These are phyloP conservation scores for Ondatra zibethicus DNA, from an alignment of 2,113 vertebrate species.

Conservation along the genomic window DNA sequence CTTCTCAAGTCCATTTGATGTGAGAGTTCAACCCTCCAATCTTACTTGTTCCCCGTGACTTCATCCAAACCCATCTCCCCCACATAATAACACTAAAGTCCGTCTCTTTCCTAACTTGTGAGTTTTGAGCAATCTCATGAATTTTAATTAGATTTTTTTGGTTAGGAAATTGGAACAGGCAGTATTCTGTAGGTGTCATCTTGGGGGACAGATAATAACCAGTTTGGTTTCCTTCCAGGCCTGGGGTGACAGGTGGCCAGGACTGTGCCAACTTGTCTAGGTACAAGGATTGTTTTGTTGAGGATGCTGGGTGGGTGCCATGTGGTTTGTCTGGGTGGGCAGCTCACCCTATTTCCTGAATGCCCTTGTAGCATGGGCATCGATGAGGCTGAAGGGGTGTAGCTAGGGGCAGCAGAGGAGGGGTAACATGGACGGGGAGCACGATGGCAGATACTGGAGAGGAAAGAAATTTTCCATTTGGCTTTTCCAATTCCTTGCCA, in stretches of 20 bases:
- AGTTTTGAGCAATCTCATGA: background rate
- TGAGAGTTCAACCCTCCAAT: background rate
- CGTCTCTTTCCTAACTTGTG: background rate
- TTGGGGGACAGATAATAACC: background rate
- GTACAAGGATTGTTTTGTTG: background rate
- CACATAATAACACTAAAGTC: background rate
- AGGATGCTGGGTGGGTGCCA: background rate
- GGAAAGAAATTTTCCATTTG: constrained; percentile 70
- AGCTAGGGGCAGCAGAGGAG: background rate
- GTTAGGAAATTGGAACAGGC: constrained; percentile 24
- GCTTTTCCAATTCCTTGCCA: background rate
- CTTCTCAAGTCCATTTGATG: background rate
- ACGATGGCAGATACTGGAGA: background rate
- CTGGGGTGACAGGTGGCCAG: background rate
- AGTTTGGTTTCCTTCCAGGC: constrained; percentile 10
- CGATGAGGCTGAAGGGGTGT: background rate
- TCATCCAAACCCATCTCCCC: background rate
- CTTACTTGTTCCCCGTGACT: background rate
- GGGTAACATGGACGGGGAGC: background rate
- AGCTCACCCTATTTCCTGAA: background rate
- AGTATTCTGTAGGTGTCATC: background rate
- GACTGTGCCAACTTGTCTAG: background rate
- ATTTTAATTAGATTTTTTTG: background rate
- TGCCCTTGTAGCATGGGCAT: background rate
- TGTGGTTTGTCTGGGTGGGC: background rate